These are phyloP conservation scores for Pampus argenteus DNA, from an alignment of 2,797 vertebrate species.

Conservation along the genomic window DNA sequence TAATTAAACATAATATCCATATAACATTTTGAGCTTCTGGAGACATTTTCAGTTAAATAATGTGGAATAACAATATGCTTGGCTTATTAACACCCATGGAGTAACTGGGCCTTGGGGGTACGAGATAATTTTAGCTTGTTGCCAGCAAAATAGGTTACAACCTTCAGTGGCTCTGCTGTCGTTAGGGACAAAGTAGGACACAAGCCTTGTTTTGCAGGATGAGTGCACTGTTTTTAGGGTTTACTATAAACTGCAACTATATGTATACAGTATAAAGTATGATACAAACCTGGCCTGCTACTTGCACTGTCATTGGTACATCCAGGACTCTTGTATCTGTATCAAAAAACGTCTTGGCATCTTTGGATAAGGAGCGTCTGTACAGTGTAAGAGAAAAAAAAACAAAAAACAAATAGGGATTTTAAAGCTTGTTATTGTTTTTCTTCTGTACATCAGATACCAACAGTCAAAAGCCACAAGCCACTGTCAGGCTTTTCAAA, in stretches of 20 bases:
- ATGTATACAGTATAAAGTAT: not conserved
- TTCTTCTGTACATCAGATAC: conserved; percentile 14
- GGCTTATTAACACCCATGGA: conserved; percentile 66
- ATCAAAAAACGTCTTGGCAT: conserved; percentile 88
- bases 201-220: conserved; percentile 15
- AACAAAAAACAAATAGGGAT: not conserved
- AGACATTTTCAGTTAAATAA: conserved; percentile 54
- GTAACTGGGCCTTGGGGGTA: conserved; percentile 65
- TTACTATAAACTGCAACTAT: not conserved
- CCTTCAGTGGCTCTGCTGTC: conserved; percentile 64
- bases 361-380: conserved; percentile 84
- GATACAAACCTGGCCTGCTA: conserved; percentile 89
- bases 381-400: conserved; percentile 9
- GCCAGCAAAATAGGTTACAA: conserved; percentile 78
- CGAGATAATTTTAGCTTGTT: conserved; percentile 78
- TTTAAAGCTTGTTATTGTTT: conserved; percentile 13
- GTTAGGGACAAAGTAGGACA: conserved; percentile 70
- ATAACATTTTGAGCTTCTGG: conserved; percentile 12
- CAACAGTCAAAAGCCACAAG: conserved; percentile 37
- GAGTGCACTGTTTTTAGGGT: conserved; percentile 17
- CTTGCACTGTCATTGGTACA: conserved; percentile 85
- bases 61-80: conserved; percentile 68
- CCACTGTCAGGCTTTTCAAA: conserved; percentile 24
- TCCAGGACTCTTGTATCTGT: conserved; percentile 89
- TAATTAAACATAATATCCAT: not conserved